phyloP scores from a whole-genome alignment of 2,888 invertebrate species.

The Bombylius discolor region DNA sequence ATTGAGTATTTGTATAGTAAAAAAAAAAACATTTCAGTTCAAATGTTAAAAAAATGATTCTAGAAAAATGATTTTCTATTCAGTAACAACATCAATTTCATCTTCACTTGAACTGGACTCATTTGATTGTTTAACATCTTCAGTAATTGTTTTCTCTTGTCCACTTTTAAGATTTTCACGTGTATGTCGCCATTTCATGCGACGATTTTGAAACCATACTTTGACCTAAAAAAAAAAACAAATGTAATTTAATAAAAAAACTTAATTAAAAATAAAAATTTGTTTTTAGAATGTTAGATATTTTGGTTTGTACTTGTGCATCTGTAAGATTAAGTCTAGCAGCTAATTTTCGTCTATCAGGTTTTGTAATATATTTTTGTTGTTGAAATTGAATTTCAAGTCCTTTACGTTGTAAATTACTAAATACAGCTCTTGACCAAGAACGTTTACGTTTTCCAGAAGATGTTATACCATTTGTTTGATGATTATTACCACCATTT shows the following conservation, averaged over 20 bases:
- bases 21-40: too few relatives aligned
- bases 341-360: conserved; percentile 80
- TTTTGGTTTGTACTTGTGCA: conserved; percentile 55
- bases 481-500: not conserved
- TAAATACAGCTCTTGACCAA: conserved; percentile 92
- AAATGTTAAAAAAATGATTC: too few relatives aligned
- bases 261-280: not conserved
- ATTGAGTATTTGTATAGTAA: too few relatives aligned
- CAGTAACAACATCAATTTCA: conserved; percentile 18
- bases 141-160: conserved; percentile 27
- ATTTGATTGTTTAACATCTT: not conserved
- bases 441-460: conserved; percentile 65
- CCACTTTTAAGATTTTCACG: conserved; percentile 44
- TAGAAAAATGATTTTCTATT: conserved; percentile 2
- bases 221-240: conserved; percentile 50
- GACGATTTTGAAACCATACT: conserved; percentile 83
- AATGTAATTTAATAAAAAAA: not conserved
- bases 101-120: conserved; percentile 13
- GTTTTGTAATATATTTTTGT: conserved; percentile 93
- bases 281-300: not conserved
- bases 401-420: conserved; percentile 87
- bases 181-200: conserved; percentile 81
- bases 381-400: conserved; percentile 83
- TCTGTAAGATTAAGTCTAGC: conserved; percentile 85
- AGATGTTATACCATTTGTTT: not conserved